Evolutionary conservation across 2,797 vertebrate genomes (phyloP), one percentile per base, ranked within the genome.

Genomic region (Anisognathus igniventris): DNA sequence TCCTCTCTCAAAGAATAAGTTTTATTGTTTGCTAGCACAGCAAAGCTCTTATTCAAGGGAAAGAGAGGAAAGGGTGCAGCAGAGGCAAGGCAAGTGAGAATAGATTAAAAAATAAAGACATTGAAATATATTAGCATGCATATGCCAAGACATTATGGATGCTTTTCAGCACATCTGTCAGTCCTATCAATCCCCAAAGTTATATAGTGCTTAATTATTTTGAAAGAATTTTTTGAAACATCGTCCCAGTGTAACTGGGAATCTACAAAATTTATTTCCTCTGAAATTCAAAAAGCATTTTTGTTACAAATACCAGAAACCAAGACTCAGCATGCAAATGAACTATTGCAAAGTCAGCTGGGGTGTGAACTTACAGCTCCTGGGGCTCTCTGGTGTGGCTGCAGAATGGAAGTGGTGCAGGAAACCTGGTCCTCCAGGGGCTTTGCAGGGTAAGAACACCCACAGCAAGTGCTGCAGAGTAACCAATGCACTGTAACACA

Each of bases 401-500:
- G 68, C 47, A 82, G 60, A 68, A 33, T 0, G 15, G 23, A 39
- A 15, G 20, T 31, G 6, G 10, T 21, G 20, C 33, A 21, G 64
- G 40, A 73, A 58, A 7, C 18, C 62, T n/a, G 42, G 8, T 19
- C 28, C 74, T 16, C 5, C 35, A 20, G 60, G 25, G 37, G 4
- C 68, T 64, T n/a, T 31, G 62, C 62, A 33, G 53, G 14, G 14
- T 39, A 23, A 17, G 28, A 57, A 24, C 0, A 19, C 0, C 1
- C 61, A 9, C 62, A n/a, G 73, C 54, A 20, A 44, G 56, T 2
- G 5, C 80, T 56, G 57, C n/a, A 6, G 57, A 12, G 64, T 14
- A 44, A 74, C 77, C 78, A 60, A 13, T 8, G 86, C 31, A 5
- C 75, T 73, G 94, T 82, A 89, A 94, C 71, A 82, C 91, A 73